phyloP scores from a whole-genome alignment of 2,797 vertebrate genomes.

The Rhodeus uyekii region DNA sequence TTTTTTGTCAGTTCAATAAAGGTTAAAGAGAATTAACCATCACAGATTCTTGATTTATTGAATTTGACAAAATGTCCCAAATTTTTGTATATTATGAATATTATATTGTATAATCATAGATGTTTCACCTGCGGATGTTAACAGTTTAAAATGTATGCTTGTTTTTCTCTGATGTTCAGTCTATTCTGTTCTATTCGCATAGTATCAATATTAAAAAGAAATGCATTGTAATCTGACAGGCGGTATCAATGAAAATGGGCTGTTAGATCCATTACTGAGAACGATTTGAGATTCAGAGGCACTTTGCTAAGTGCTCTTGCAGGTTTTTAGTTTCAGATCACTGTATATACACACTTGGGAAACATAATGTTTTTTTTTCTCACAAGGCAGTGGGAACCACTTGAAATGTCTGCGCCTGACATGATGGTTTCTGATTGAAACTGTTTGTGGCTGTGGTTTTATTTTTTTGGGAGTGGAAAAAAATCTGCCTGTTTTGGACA shows the following conservation, averaged over 20 bases:
- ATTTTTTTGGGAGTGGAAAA: background rate
- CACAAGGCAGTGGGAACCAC: constrained; percentile 30
- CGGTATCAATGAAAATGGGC: constrained; percentile 15
- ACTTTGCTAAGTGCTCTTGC: constrained; percentile 56
- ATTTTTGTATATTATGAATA: background rate
- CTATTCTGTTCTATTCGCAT: background rate
- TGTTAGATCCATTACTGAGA: constrained; percentile 50
- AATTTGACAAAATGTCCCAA: background rate
- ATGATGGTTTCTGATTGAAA: constrained; percentile 42
- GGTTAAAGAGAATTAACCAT: background rate
- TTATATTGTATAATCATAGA: background rate
- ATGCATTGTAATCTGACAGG: constrained; percentile 14
- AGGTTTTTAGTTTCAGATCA: constrained; percentile 57
- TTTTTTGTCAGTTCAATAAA: background rate
- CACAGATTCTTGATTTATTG: background rate
- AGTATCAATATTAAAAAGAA: background rate
- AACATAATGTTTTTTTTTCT: constrained; percentile 46
- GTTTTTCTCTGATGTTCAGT: constrained; percentile 9
- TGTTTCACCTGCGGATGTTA: background rate
- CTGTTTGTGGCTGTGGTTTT: constrained; percentile 45
- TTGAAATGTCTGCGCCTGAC: constrained; percentile 30
- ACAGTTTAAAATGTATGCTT: background rate
- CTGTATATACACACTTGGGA: constrained; percentile 46
- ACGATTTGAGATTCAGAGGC: constrained; percentile 48
- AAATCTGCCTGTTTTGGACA: background rate